Base-by-base conservation (phyloP, 2,797 vertebrate genomes). In the Sandelia bainsii region DNA sequence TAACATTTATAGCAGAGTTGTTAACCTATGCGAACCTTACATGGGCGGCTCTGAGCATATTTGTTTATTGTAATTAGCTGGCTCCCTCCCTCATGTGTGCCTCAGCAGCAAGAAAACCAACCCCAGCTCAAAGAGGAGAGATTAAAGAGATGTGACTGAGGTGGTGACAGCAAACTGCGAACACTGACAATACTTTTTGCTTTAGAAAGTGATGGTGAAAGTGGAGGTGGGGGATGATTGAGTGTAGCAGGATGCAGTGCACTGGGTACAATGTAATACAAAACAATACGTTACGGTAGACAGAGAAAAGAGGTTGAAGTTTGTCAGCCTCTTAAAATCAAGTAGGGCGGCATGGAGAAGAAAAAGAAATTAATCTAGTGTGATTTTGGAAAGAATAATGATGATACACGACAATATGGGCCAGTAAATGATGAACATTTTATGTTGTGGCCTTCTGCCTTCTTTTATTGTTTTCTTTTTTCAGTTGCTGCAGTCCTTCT, bases 41-140 rank as follows among this genome's bases (percentile, higher is more conserved):
- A 92, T 89, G 91, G 90, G 89, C 83, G 72, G 85, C 82, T 75
- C 89, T 89, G 87, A 91, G 85, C 86, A 91, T 92, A 93, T 93
- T 93, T 93, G 90, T 93, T 92, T 93, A 91, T 92, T 89, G 83
- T 93, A 93, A 94, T 94, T 92, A 94, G 84, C 80, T 69, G 78
- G 73, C 83, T 87, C 69, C 64, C 79, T 85, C 78, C 59, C 71
- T 88, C 45, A 63, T 27, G 42, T 70, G 75, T 29, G 72, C 72
- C 20, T 68, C 69, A 0, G 87, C 77, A 56, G 77, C 72, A 77
- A 46, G 61, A 79, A 77, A 82, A 75, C 70, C 73, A 73, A 69
- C 72, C 72, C 72, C 22, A 3, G 62, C 81, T 82, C 87, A 79
- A 80, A 82, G 78, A 89, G 56, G 71, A 69, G 61, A 84, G 87